Percentiles rank a stretch among this genome's conserved stretches.
These are phyloP conservation scores for Agapetus fuscipes DNA, from an alignment of 2,888 invertebrate species.

Conservation along the genomic window DNA sequence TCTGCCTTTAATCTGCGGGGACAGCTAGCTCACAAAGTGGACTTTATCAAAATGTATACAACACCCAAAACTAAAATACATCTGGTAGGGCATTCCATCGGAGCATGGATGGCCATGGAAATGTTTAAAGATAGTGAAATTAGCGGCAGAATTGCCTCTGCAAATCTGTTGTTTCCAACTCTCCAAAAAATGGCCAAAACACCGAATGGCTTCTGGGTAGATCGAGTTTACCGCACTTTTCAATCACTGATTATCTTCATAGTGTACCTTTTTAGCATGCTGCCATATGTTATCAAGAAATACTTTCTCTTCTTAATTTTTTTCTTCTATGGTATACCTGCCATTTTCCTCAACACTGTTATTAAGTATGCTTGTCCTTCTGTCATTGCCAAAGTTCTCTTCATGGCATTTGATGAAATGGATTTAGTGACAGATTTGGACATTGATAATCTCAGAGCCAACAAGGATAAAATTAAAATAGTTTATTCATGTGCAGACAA, in stretches of 20 bases:
- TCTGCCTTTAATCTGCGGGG: slow-evolving; percentile 64
- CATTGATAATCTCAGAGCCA: slow-evolving; percentile 44
- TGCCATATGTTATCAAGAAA: slow-evolving; percentile 46
- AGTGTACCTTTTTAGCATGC: slow-evolving; percentile 38
- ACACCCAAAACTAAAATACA: slow-evolving; percentile 65
- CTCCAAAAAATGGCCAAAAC: slow-evolving; percentile 72
- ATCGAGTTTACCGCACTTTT: slow-evolving; percentile 43
- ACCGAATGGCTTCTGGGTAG: slow-evolving; percentile 63
- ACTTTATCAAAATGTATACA: slow-evolving; percentile 64
- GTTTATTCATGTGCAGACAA: slow-evolving; percentile 72
- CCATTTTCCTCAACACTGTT: slow-evolving; percentile 36
- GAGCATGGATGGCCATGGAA: slow-evolving; percentile 73
- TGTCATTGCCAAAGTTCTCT: slow-evolving; percentile 54
- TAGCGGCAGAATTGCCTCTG: slow-evolving; percentile 45
- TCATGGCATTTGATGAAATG: slow-evolving; percentile 74
- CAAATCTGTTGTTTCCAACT: slow-evolving; percentile 78
- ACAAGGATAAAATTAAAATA: slow-evolving; percentile 58
- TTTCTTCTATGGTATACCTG: slow-evolving; percentile 41
- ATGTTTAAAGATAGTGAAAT: slow-evolving; percentile 52
- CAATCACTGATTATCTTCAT: slow-evolving; percentile 29
- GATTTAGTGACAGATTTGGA: slow-evolving; percentile 60
- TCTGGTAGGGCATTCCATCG: slow-evolving; percentile 86
- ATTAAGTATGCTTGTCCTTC: slow-evolving; percentile 48
- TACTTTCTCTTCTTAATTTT: slow-evolving; percentile 51
- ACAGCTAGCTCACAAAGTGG: slow-evolving; percentile 70